These are phyloP conservation scores for Haliclona indistincta DNA, from an alignment of 37 sponge, comb jelly and placozoan genomes.

Conservation along the genomic window DNA sequence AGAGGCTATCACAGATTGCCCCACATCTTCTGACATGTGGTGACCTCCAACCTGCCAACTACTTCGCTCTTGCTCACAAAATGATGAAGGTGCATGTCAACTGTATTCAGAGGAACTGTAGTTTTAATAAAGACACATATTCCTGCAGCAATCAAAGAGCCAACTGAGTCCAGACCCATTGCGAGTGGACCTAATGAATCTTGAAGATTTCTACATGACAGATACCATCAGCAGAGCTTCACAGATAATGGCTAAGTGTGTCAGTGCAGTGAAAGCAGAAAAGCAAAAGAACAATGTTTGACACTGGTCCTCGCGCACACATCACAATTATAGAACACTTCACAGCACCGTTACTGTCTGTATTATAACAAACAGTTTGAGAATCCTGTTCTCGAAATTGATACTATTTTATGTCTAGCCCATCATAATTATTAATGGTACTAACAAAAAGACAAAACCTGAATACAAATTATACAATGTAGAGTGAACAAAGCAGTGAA, in stretches of 20 bases:
- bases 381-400: no score
- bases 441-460: no score
- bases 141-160: slow-evolving; percentile 15
- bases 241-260: slow-evolving; percentile 95
- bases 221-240: slow-evolving; percentile 93
- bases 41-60: slow-evolving; percentile 77
- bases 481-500: no score
- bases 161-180: slow-evolving; percentile 28
- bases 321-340: no score
- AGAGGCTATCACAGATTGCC: slow-evolving; percentile 74
- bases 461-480: no score
- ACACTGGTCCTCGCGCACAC: no score
- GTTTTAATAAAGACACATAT: background rate
- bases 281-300: no score
- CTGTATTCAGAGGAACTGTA: background rate
- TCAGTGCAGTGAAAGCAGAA: slow-evolving; percentile 66
- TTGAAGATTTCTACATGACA: slow-evolving; percentile 96
- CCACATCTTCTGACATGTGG: slow-evolving; percentile 70
- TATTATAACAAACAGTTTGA: no score
- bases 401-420: no score
- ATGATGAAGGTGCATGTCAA: slow-evolving; percentile 31
- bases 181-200: slow-evolving; percentile 35
- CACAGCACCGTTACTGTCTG: no score
- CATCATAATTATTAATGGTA: no score
- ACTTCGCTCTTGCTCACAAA: slow-evolving; percentile 73